Evolutionary conservation across 2,888 invertebrate genomes (phyloP), one percentile per base, ranked within the genome.

Genomic region (Drosophila engyochracea): DNA sequence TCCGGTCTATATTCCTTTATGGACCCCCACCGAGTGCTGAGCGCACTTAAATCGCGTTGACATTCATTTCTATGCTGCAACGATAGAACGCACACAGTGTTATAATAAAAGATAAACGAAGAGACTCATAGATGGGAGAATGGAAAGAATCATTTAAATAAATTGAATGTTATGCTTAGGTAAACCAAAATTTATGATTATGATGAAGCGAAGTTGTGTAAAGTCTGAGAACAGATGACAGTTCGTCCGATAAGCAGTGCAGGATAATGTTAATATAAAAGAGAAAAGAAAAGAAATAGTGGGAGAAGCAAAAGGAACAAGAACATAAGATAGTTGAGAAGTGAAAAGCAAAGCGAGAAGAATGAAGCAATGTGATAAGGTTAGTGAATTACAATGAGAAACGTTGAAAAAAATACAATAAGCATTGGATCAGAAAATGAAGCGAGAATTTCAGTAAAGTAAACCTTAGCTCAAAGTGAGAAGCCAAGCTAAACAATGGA

Each of bases 1-100:
- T 86, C 61, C 70, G 70, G 54, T 62, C 72, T 68, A 75, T 85
- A 88, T 88, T 90, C 70, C 58, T 74, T 76, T 78, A 61, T 76
- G 84, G 57, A 28, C 54, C 52, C 31, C 49, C 64, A 68, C 58
- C 72, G 44, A 65, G 62, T 66, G 79, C 78, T 31, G 59, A 69
- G 68, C 65, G 76, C 79, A 79, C 85, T 82, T 79, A 83, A 71
- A 68, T 54, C 52, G 63, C 70, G 70, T 63, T 66, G 71, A 78
- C 74, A 76, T 71, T 74, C 88, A 83, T 87, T 69, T 79, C 74
- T 37, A 39, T 66, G 58, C 76, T 72, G 66, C 41, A 51, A 54
- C 35, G 55, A 61, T 71, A 60, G 59, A 39, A 61, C 47, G 54
- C 28, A 22, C 25, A 51, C 41, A 4, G 39, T 9, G 30, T 31